phyloP scores from a whole-genome alignment of 2,113 vertebrate species.

The Vidua chalybeata region DNA sequence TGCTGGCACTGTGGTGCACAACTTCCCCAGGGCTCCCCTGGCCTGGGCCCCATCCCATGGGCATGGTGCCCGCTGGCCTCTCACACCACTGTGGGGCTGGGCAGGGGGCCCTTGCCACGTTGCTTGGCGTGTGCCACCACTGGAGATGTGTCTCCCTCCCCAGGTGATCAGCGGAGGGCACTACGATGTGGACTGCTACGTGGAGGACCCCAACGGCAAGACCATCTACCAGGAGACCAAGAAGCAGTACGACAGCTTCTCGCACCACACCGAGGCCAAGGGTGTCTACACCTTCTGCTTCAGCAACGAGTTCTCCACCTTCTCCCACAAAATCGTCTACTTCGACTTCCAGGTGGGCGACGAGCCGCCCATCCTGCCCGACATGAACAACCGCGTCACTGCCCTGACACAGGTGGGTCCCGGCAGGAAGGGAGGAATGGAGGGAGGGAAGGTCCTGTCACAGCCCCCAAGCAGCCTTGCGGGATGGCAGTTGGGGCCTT shows the following conservation, averaged over 20 bases:
- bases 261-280: constrained; percentile 70
- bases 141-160: rapidly evolving
- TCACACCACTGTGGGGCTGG: not conserved
- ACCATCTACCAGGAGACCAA: constrained; percentile 84
- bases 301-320: constrained; percentile 93
- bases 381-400: constrained; percentile 72
- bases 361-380: constrained; percentile 77
- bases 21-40: not conserved
- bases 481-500: rapidly evolving
- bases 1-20: not conserved
- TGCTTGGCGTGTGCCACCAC: not conserved
- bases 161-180: constrained; percentile 91
- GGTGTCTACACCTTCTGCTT: constrained; percentile 90
- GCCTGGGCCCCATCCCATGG: not conserved
- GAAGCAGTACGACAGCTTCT: constrained; percentile 89
- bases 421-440: not conserved
- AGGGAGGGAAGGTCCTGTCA: rapidly evolving
- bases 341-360: constrained; percentile 86
- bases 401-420: constrained; percentile 87
- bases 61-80: not conserved
- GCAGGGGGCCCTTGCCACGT: not conserved
- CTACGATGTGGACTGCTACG: constrained; percentile 90
- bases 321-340: constrained; percentile 87
- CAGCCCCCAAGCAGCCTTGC: not conserved
- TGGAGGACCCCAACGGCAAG: constrained; percentile 81